These are phyloP conservation scores for Cosmopolites sordidus DNA, from an alignment of 2,888 invertebrate species.

Conservation along the genomic window DNA sequence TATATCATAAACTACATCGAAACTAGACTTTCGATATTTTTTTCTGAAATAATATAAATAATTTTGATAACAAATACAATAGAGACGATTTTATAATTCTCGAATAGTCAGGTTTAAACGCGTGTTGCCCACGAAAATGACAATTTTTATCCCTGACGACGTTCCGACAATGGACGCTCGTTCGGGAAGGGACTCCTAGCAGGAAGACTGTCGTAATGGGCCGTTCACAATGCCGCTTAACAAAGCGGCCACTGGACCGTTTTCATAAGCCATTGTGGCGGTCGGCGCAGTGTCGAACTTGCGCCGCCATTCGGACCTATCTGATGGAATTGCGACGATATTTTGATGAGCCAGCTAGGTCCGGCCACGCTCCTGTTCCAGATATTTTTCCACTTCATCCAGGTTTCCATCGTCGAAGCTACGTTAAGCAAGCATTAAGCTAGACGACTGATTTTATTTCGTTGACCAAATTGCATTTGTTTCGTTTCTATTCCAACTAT, in stretches of 20 bases:
- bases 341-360: constrained; percentile 8
- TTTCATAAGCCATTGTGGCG: constrained; percentile 47
- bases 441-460: too few species aligned
- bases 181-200: constrained; percentile 38
- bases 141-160: constrained; percentile 47
- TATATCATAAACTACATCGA: too few species aligned
- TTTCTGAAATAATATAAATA: too few species aligned
- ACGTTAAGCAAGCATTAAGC: too few species aligned
- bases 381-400: too few species aligned
- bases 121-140: constrained; percentile 34
- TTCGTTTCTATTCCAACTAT: too few species aligned
- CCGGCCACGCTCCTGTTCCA: neutral
- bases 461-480: too few species aligned
- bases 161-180: constrained; percentile 45
- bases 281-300: constrained; percentile 13
- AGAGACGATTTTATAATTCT: too few species aligned
- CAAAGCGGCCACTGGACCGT: constrained; percentile 48
- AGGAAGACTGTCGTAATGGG: constrained; percentile 44
- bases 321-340: constrained; percentile 9
- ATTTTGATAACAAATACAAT: too few species aligned
- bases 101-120: neutral
- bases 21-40: too few species aligned
- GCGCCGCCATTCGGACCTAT: constrained; percentile 6
- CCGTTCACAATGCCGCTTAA: constrained; percentile 47
- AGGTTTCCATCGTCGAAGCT: too few species aligned